phyloP scores from a whole-genome alignment of 2,797 vertebrate genomes.

The Falco berigora region DNA sequence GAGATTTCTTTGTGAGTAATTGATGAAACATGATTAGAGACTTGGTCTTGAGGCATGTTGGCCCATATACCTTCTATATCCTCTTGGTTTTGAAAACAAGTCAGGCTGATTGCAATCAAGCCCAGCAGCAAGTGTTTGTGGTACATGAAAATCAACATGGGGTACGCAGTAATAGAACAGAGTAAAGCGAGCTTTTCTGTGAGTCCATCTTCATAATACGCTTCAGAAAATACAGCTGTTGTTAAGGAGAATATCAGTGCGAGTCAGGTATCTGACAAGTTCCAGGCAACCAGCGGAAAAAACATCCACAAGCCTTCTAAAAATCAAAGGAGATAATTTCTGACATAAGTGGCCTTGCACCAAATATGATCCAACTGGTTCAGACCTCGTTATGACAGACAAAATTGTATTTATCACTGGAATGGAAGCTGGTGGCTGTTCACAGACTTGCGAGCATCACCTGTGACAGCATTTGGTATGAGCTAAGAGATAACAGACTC shows the following conservation, averaged over 20 bases:
- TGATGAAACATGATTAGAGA: background rate
- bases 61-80: background rate
- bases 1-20: background rate
- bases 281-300: background rate
- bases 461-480: background rate
- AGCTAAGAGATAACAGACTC: background rate
- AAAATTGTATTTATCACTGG: slow-evolving; percentile 4
- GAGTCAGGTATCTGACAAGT: background rate
- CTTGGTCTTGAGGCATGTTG: background rate
- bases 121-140: background rate
- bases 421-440: background rate
- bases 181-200: background rate
- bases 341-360: background rate
- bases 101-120: background rate
- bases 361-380: background rate
- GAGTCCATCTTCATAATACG: background rate
- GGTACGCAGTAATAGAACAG: background rate
- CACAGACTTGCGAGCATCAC: background rate
- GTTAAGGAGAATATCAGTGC: background rate
- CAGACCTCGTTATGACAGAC: slow-evolving; percentile 1
- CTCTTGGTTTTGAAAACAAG: background rate
- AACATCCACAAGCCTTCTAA: background rate
- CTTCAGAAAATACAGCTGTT: background rate
- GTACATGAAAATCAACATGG: background rate
- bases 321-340: background rate